Evolutionary conservation across 2,888 invertebrate genomes (phyloP), one percentile per base, ranked within the genome.

Genomic region (Lycaena phlaeas): DNA sequence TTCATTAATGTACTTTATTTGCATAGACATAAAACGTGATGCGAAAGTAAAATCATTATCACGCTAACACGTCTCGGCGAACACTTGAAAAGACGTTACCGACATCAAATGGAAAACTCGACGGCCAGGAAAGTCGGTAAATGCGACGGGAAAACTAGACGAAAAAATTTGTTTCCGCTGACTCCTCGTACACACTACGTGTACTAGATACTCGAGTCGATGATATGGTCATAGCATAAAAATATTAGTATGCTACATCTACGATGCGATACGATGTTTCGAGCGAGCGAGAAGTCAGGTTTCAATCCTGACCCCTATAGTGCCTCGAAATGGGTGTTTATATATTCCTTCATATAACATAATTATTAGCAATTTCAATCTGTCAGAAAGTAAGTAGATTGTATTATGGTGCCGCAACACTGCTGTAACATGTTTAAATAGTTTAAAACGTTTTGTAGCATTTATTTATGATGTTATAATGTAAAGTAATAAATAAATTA

Each of bases 131-230:
- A 68, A 68, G 63, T 60, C 64, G 63, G 73, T 60, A 68, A 73
- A 71, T 63, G 61, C 63, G 61, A 59, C 57, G 61, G 61, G 64
- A 68, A 66, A 69, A 70, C 72, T 71, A 71, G 74, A 69, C 69
- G 72, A 75, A 79, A 79, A 77, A 78, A 72, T 61, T 67, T 64
- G 65, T 71, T 78, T 76, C 77, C 78, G 73, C 60, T 59, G 49
- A 43, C 46, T 46, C 42, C 41, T 44, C 43, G 54, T 61, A 56
- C 61, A 59, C 27, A 57, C 40, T 50, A 51, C 26, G 43, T 31
- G 31, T 15, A 30, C 31, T 27, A 53, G 51, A 52, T 49, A 48
- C 49, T 54, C 52, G 60, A 10, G 12, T 40, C 27, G 28, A 26
- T 2, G 15, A 29, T 10, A 60, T 58, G 59, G 15, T 39, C 48